These are phyloP conservation scores for Ophraella communa DNA, from an alignment of 2,888 invertebrate genomes.

Conservation along the genomic window DNA sequence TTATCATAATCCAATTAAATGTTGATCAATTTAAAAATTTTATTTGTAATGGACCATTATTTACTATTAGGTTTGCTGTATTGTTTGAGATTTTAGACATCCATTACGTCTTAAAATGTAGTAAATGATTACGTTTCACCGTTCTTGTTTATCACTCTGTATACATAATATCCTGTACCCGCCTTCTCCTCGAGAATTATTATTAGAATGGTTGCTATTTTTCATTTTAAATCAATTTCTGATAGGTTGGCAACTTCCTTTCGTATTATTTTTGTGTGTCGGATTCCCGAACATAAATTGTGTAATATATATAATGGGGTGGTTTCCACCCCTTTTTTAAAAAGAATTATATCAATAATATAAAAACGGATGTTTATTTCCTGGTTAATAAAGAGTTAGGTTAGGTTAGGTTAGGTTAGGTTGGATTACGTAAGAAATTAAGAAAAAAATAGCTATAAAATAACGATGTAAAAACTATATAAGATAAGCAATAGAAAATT, in stretches of 20 bases:
- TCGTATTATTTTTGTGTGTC: slow-evolving; percentile 9
- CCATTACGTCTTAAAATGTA: background rate
- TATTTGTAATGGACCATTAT: too few species aligned
- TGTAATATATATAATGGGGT: background rate
- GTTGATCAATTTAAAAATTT: too few species aligned
- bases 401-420: background rate
- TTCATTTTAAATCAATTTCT: slow-evolving; percentile 5
- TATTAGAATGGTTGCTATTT: slow-evolving; percentile 18
- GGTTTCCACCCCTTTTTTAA: background rate
- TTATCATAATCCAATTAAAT: too few species aligned
- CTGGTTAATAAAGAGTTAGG: background rate
- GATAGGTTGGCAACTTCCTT: slow-evolving; percentile 14
- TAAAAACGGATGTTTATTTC: slow-evolving; percentile 1
- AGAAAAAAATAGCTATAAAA: background rate
- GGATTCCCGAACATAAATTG: slow-evolving; percentile 3
- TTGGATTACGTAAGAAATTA: background rate
- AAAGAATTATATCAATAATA: background rate
- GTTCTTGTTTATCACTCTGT: slow-evolving; percentile 1
- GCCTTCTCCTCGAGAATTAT: slow-evolving; percentile 1
- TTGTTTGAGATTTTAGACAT: too few species aligned
- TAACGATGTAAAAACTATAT: background rate
- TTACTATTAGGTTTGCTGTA: too few species aligned
- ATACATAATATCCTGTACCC: slow-evolving; percentile 15
- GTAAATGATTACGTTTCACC: background rate
- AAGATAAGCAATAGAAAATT: background rate